Percentiles rank a stretch among this genome's conserved stretches.
Evolutionary conservation across 2,888 invertebrate genomes (phyloP).

Genomic region (Tridacna gigas): DNA sequence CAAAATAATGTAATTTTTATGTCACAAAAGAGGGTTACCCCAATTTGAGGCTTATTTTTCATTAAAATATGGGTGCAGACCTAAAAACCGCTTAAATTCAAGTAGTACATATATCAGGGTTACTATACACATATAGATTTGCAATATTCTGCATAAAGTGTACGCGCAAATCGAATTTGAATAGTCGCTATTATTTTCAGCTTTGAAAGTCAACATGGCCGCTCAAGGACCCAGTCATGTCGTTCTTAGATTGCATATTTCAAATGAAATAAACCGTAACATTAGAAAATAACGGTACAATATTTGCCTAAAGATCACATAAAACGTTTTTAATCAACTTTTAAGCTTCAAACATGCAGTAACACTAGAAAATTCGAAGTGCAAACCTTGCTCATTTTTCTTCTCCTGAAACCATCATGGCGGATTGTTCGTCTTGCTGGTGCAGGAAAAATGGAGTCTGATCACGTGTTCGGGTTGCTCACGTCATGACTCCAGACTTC

Average conservation of each 20-base stretch:
- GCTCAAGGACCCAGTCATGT: constrained; percentile 41
- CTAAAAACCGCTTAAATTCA: no score
- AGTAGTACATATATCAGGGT: no score
- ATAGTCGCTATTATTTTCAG: background rate
- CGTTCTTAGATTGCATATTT: background rate
- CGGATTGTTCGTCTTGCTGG: constrained; percentile 68
- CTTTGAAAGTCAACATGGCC: constrained; percentile 59
- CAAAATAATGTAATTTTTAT: background rate
- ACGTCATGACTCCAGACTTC: constrained; percentile 44
- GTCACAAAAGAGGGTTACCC: background rate
- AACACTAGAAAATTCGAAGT: constrained; percentile 9
- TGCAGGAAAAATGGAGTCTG: constrained; percentile 72
- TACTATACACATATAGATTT: no score
- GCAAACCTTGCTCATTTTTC: constrained; percentile 76
- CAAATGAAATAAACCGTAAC: background rate
- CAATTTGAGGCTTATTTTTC: background rate
- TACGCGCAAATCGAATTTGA: background rate
- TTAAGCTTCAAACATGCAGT: background rate
- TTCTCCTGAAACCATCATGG: constrained; percentile 70
- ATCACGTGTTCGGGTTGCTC: constrained; percentile 71
- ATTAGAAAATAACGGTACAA: background rate
- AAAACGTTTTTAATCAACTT: no score
- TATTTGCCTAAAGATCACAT: background rate
- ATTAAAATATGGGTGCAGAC: no score
- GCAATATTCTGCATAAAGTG: no score